Evolutionary conservation across 1,140 invertebrate genomes (phyloP).

Genomic region (Ctenoplectra terminalis): DNA sequence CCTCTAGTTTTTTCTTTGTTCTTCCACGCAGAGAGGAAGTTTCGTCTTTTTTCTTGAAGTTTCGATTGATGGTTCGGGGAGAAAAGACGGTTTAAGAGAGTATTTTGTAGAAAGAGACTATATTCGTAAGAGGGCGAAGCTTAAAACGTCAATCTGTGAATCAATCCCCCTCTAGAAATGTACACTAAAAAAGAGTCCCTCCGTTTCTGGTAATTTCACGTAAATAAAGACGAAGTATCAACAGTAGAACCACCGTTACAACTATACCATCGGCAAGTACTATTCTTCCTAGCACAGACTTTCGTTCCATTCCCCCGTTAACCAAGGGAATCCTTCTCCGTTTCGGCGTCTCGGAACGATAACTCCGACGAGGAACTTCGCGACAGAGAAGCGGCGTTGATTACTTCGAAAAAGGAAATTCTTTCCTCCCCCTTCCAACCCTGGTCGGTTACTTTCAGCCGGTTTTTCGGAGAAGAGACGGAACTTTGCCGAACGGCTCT

Average conservation of each 20-base stretch:
- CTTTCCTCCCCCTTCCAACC: slow-evolving; percentile 15
- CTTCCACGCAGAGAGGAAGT: too few species aligned
- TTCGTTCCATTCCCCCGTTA: not conserved
- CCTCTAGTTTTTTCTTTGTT: too few species aligned
- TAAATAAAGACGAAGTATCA: not conserved
- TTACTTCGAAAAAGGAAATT: slow-evolving; percentile 59
- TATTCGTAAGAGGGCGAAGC: slow-evolving; percentile 3
- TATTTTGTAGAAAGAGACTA: not conserved
- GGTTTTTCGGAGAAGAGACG: slow-evolving; percentile 56
- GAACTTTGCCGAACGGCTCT: slow-evolving; percentile 57
- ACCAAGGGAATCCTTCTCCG: not conserved
- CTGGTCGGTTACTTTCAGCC: slow-evolving; percentile 11
- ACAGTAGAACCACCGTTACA: not conserved
- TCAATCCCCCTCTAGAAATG: not conserved
- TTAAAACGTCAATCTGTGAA: not conserved
- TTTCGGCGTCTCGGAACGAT: not conserved
- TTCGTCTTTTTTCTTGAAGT: not conserved
- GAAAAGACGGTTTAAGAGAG: not conserved
- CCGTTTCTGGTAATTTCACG: not conserved
- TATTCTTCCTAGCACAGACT: too few species aligned
- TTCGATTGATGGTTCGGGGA: not conserved
- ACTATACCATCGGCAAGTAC: too few species aligned
- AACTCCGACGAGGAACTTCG: slow-evolving; percentile 40
- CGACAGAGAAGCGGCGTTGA: slow-evolving; percentile 54
- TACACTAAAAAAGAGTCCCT: not conserved